Evolutionary conservation across 2,888 invertebrate species (phyloP).

Genomic region (Girardia tigrina): DNA sequence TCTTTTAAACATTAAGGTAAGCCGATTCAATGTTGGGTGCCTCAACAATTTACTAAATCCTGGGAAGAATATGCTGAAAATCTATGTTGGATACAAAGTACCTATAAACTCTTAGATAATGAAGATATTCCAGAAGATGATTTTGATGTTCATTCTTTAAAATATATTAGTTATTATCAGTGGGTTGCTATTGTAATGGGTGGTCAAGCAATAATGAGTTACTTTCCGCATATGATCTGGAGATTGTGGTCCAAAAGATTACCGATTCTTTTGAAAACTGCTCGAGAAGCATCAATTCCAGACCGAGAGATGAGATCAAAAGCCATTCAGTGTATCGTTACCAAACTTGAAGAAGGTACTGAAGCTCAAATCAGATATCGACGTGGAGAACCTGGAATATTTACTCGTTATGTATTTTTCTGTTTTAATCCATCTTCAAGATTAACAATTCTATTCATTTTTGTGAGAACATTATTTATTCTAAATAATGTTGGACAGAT

Average conservation of each 20-base stretch:
- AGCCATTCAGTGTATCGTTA: slow-evolving; percentile 35
- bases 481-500: slow-evolving; percentile 35
- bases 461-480: slow-evolving; percentile 33
- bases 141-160: slow-evolving; percentile 6
- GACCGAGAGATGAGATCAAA: slow-evolving; percentile 33
- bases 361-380: slow-evolving; percentile 31
- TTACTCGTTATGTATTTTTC: slow-evolving; percentile 25
- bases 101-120: slow-evolving; percentile 36
- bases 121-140: slow-evolving; percentile 35
- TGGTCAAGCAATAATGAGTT: slow-evolving; percentile 35
- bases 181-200: slow-evolving; percentile 37
- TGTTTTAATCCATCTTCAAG: slow-evolving; percentile 32
- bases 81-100: slow-evolving; percentile 36
- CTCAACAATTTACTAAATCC: slow-evolving; percentile 37
- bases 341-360: slow-evolving; percentile 35
- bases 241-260: slow-evolving; percentile 33
- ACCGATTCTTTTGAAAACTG: slow-evolving; percentile 33
- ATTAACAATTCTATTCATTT: slow-evolving; percentile 31
- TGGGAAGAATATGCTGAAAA: slow-evolving; percentile 37
- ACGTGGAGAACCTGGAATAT: slow-evolving; percentile 21
- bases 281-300: slow-evolving; percentile 36
- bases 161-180: slow-evolving; percentile 36
- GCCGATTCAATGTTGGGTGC: slow-evolving; percentile 37
- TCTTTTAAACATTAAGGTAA: slow-evolving; percentile 25
- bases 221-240: slow-evolving; percentile 35